Percentiles rank a stretch among this genome's conserved stretches.
phyloP scores from a whole-genome alignment of 2,888 invertebrate species.

The Anoplius nigerrimus region DNA sequence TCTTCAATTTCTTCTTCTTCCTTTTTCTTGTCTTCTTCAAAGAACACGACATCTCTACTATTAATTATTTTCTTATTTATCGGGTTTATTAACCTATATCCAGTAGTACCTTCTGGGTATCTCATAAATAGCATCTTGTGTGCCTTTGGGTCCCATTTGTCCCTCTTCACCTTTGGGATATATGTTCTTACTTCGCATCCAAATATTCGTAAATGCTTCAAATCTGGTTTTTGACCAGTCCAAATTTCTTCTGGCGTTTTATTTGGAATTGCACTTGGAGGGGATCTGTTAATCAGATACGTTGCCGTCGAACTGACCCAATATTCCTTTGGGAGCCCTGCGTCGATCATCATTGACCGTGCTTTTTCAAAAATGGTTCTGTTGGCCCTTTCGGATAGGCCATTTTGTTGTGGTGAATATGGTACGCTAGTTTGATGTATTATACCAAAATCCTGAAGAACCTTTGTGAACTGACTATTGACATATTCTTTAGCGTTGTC shows the following conservation, averaged over 20 bases:
- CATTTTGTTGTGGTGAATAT: slow-evolving; percentile 62
- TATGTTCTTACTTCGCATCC: slow-evolving; percentile 18
- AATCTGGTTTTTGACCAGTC: slow-evolving; percentile 40
- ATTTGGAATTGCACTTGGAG: slow-evolving; percentile 17
- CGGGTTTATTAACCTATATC: slow-evolving; percentile 1
- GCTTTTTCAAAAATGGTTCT: slow-evolving; percentile 55
- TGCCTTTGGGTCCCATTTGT: slow-evolving; percentile 14
- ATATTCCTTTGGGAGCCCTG: slow-evolving; percentile 48
- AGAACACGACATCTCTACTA: neutral
- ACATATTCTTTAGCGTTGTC: slow-evolving; percentile 44
- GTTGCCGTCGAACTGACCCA: slow-evolving; percentile 28
- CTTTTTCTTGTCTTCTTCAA: slow-evolving; percentile 3
- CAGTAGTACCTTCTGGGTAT: slow-evolving; percentile 7
- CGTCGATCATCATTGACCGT: slow-evolving; percentile 20
- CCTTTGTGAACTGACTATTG: slow-evolving; percentile 32
- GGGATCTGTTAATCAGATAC: slow-evolving; percentile 21
- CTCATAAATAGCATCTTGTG: slow-evolving; percentile 3
- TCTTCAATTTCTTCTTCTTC: neutral
- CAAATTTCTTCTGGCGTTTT: slow-evolving; percentile 36
- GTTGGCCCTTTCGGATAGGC: slow-evolving; percentile 58
- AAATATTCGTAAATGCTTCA: slow-evolving; percentile 41
- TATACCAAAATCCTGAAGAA: slow-evolving; percentile 32
- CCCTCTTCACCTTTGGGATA: slow-evolving; percentile 7
- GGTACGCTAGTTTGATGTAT: neutral
- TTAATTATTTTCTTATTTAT: neutral